These are phyloP conservation scores for Oriolus oriolus DNA, from an alignment of 2,113 vertebrate species.

Conservation along the genomic window DNA sequence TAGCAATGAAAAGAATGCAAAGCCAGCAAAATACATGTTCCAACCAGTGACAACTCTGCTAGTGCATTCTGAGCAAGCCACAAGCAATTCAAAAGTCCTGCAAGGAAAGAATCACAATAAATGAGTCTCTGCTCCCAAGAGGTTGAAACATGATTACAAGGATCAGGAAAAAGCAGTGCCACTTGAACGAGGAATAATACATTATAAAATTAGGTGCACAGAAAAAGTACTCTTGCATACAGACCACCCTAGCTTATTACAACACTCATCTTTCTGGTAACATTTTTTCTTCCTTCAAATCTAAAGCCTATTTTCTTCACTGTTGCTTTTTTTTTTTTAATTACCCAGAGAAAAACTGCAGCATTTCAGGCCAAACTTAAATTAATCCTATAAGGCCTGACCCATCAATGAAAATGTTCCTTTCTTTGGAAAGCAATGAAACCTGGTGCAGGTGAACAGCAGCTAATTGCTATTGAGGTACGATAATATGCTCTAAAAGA, in stretches of 20 bases:
- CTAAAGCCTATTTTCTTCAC: neutral
- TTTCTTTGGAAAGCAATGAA: neutral
- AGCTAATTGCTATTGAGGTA: neutral
- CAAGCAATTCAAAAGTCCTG: neutral
- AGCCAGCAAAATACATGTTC: neutral
- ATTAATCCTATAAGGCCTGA: neutral
- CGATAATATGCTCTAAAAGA: neutral
- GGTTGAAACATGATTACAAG: neutral
- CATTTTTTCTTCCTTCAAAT: neutral
- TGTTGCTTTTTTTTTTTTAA: neutral
- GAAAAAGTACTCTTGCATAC: neutral
- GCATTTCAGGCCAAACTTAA: neutral
- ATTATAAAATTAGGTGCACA: neutral
- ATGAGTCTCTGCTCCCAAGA: neutral
- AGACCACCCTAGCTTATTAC: neutral
- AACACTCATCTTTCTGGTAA: neutral
- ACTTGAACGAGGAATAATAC: neutral
- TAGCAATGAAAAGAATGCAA: constrained; percentile 4
- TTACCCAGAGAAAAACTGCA: neutral
- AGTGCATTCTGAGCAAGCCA: neutral
- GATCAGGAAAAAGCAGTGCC: neutral
- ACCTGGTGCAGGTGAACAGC: neutral
- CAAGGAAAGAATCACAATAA: neutral
- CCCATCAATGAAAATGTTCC: neutral
- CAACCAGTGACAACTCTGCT: neutral